Conservation (phyloP, 2,888 invertebrate species). For the Globia sparganii region DNA sequence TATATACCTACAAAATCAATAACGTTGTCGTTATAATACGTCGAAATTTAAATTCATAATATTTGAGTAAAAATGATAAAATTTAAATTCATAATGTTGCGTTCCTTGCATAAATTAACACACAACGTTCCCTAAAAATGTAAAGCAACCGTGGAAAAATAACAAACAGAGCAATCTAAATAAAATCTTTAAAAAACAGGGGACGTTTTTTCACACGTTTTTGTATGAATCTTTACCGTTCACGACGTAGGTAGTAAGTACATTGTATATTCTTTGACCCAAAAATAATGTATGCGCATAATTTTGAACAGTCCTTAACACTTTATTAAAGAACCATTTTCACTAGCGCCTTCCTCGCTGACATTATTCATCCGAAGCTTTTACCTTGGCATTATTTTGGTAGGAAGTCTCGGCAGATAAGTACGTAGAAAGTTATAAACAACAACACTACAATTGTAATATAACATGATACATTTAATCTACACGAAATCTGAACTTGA, state of each 20-base stretch:
- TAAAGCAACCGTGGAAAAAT: conserved; percentile 17
- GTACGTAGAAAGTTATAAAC: conserved; percentile 15
- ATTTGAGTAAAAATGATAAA: background rate
- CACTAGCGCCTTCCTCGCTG: conserved; percentile 49
- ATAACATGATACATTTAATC: conserved; percentile 12
- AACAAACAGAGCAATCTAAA: too few relatives aligned
- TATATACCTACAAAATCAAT: background rate
- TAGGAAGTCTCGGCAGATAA: conserved; percentile 11
- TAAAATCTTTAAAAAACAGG: conserved; percentile 18
- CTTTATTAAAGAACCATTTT: conserved; percentile 67
- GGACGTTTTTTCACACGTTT: conserved; percentile 33
- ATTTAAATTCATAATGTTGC: conserved; percentile 12
- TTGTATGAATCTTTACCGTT: conserved; percentile 47
- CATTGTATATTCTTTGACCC: conserved; percentile 66
- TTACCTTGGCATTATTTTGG: conserved; percentile 53
- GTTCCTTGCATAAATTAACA: conserved; percentile 8
- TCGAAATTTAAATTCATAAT: background rate
- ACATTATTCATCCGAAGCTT: conserved; percentile 52
- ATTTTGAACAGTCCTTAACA: conserved; percentile 69
- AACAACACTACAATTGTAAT: background rate
- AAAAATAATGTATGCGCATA: conserved; percentile 71
- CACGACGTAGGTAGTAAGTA: conserved; percentile 38
- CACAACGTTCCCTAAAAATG: conserved; percentile 3
- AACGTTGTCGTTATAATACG: background rate
- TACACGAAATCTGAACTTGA: conserved; percentile 23